Base-by-base conservation (phyloP, 1,140 invertebrate species). In the Caerostris extrusa region DNA sequence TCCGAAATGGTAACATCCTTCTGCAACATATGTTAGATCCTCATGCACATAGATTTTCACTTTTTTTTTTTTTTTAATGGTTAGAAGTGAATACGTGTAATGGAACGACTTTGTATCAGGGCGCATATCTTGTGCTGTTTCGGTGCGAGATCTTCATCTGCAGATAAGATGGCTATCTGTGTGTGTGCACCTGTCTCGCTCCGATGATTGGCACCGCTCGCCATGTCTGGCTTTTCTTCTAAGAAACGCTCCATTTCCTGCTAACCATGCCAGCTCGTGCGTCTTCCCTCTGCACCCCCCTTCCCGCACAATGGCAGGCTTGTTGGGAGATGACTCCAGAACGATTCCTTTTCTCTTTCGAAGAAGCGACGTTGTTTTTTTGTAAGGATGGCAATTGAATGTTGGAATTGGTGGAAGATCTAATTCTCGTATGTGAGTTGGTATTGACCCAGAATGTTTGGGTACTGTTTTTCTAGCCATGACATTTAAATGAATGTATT, bases 241-340 rank as follows among this genome's bases (percentile, higher is more conserved):
- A 7, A 56, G 89, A 90, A 90, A 90, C 69, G 89, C 89, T 69
- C 89, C 89, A 90, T 90, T 90, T 90, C 89, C 14, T 60, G 34
- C 89, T 90, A 90, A 90, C 89, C 71, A 90, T 81, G 89, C 67
- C 69, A 77, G 17, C 17, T 10, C 12, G 3, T 14, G 61, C 60
- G 87, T 14, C 56, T 83, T 10, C 34, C 82, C 7, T 83, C 19
- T 56, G 34, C 60, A 64, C 58, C 60, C 58, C 60, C 85, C 34
- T 34, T 87, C 8, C 53, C 34, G 57, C 57, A 87, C 85, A 87
- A 87, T 87, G 85, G 57, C 7, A 34, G n/a, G 58, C 85, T 87
- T 87, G 85, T 87, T 57, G 71, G 71, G 34, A 34, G 8, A 19
- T 77, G 3, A 5, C 53, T 61, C n/a, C 81, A 10, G 5, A 83